Evolutionary conservation across 2,888 invertebrate species (phyloP).

Genomic region (Rotaria sp.): DNA sequence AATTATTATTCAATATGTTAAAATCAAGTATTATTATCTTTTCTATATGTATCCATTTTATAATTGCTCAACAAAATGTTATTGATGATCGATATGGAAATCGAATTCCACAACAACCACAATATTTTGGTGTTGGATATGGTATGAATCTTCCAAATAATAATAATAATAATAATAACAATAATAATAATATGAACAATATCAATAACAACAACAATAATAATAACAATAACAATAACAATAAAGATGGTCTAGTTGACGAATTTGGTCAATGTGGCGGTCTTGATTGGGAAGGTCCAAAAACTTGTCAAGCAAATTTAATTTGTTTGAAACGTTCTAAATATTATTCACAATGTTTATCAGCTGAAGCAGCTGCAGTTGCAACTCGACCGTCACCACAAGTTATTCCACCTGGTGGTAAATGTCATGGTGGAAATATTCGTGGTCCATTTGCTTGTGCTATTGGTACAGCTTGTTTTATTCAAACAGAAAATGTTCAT

Average conservation of each 20-base stretch:
- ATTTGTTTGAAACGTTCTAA: background rate
- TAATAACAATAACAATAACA: background rate
- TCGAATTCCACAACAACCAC: background rate
- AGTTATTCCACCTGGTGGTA: background rate
- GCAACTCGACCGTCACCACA: background rate
- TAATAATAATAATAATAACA: background rate
- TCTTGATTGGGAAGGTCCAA: background rate
- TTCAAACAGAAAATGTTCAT: constrained; percentile 23
- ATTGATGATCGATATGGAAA: background rate
- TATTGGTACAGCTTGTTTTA: background rate
- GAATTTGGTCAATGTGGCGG: constrained; percentile 25
- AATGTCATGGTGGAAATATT: background rate
- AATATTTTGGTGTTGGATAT: background rate
- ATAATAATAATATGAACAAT: background rate
- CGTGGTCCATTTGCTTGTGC: background rate
- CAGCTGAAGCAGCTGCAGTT: background rate
- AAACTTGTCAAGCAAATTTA: background rate
- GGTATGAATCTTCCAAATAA: background rate
- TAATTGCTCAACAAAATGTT: background rate
- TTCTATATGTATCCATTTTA: background rate
- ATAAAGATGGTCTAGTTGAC: background rate
- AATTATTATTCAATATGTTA: background rate
- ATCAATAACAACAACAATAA: background rate
- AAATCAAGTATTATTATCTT: background rate
- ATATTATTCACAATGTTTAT: constrained; percentile 16